Evolutionary conservation across 1,140 invertebrate genomes (phyloP).

Genomic region (Scaptomyza hsui): DNA sequence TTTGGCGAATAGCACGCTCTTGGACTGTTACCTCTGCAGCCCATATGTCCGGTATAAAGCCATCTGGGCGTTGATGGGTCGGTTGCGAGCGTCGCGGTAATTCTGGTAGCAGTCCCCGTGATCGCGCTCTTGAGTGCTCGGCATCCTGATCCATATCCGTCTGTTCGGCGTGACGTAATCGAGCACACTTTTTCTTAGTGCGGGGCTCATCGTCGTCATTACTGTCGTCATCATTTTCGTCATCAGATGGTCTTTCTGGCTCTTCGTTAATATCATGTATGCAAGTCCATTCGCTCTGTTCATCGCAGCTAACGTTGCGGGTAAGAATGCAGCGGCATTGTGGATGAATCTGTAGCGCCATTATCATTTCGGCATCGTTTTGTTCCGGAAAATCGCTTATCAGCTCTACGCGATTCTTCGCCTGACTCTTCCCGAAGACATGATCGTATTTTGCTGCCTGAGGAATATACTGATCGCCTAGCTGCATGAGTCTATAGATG

Average conservation of each 20-base stretch:
- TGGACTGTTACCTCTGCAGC: constrained; percentile 82
- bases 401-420: constrained; percentile 94
- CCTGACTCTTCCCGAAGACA: constrained; percentile 90
- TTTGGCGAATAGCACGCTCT: constrained; percentile 70
- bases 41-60: constrained; percentile 82
- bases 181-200: constrained; percentile 83
- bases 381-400: constrained; percentile 94
- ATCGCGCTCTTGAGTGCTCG: constrained; percentile 4
- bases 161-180: neutral
- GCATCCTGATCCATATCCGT: neutral
- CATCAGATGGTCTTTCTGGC: constrained; percentile 40
- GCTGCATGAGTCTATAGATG: constrained; percentile 95
- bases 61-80: constrained; percentile 27
- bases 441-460: constrained; percentile 91
- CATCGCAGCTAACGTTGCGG: constrained; percentile 93
- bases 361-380: constrained; percentile 95
- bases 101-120: neutral
- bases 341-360: constrained; percentile 95
- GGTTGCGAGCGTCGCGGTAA: neutral
- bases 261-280: constrained; percentile 92
- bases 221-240: constrained; percentile 40
- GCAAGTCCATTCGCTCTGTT: constrained; percentile 96
- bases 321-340: constrained; percentile 95
- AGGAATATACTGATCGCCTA: constrained; percentile 91
- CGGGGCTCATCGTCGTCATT: constrained; percentile 49